Base-by-base conservation (phyloP, 2,797 vertebrate genomes). In the Bradypodion pumilum region DNA sequence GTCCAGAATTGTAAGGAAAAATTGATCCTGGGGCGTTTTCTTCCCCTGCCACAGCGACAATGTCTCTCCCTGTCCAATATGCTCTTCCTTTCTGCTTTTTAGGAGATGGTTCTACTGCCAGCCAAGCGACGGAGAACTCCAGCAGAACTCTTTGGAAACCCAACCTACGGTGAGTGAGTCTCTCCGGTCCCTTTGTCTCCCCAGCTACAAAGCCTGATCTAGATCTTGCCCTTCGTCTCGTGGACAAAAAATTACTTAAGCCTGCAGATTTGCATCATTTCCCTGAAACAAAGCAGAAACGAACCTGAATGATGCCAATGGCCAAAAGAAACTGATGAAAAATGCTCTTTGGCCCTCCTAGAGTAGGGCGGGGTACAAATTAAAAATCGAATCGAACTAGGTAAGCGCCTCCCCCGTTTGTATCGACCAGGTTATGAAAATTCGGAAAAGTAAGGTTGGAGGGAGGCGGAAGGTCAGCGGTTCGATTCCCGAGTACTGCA, bases 161-260 rank as follows among this genome's bases (percentile, higher is more conserved):
- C 96, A 37, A 94, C 95, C 87, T 91, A 93, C 86, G n/a, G 97
- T 97, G 84, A 93, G 85, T 65, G 66, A 1, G 49, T 32, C 7
- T 23, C 52, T 40, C 19, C 1, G 2, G 1, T 40, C 15, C 5
- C 42, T 7, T 4, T 2, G 5, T 23, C 1, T 1, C 29, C 2
- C 3, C 7, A 12, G 3, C 2, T 49, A 4, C 66, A 66, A 35
- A 5, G 13, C n/a, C n/a, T 32, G 63, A 52, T 52, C 49, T 52
- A 4, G 9, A 52, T 52, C 49, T 15, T 52, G 9, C 49, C 49
- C 52, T 56, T 21, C 21, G 19, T 56, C 52, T 56, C 21, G 15
- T 2, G 4, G 52, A 21, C 52, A 13, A 23, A 23, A n/a, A n/a
- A 19, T 5, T 16, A 13, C 2, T 52, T 19, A 15, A 56, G 15